Conservation (phyloP, 2,797 vertebrate species). For the Coracias cyanogaster region DNA sequence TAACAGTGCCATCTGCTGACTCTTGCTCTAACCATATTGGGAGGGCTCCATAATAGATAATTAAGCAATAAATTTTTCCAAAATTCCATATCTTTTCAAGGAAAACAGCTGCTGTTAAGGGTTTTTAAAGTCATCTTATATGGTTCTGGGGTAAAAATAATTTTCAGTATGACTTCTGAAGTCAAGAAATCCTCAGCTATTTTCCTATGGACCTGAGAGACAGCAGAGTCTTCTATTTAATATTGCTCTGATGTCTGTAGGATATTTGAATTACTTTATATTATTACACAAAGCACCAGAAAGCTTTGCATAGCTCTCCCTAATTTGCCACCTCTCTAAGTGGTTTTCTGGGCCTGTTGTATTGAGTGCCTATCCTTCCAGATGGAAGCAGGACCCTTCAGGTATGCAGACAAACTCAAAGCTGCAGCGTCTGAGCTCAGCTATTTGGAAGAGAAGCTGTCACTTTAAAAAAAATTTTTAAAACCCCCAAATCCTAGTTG, state of each 20-base stretch:
- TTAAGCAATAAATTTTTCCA: conserved; percentile 59
- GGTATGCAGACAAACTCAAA: not conserved
- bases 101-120: not conserved
- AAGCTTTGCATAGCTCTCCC: not conserved
- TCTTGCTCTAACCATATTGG: conserved; percentile 34
- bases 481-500: not conserved
- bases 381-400: not conserved
- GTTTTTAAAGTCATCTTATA: not conserved
- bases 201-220: not conserved
- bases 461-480: not conserved
- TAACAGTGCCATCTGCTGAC: conserved; percentile 74
- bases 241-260: not conserved
- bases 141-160: not conserved
- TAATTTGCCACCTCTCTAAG: not conserved
- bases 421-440: not conserved
- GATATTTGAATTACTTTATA: not conserved
- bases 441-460: not conserved
- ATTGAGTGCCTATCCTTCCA: not conserved
- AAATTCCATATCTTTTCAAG: conserved; percentile 33
- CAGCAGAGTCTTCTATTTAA: not conserved
- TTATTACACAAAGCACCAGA: not conserved
- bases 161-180: not conserved
- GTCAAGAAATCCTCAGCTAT: not conserved
- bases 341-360: not conserved
- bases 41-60: conserved; percentile 49